A percentile compares a stretch with the other conserved stretches of the same genome.
Evolutionary conservation across 2,113 vertebrate species (phyloP).

Genomic region (Neotoma lepida): DNA sequence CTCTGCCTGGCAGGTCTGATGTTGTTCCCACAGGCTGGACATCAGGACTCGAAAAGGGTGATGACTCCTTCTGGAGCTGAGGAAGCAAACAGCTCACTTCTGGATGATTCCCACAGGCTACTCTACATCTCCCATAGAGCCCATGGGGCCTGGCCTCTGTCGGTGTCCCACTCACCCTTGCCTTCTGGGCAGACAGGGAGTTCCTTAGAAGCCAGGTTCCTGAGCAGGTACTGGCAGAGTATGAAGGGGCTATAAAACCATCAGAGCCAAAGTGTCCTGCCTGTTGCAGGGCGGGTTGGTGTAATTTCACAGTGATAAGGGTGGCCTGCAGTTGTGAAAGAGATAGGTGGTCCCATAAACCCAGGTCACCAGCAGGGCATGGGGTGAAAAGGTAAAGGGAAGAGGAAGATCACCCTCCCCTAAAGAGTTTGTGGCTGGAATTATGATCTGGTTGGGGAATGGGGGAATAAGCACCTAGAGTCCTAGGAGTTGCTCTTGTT

Average conservation of each 20-base stretch:
- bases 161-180: neutral
- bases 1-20: neutral
- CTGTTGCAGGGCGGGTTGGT: neutral
- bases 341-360: conserved; percentile 73
- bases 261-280: conserved; percentile 45
- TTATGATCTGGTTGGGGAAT: neutral
- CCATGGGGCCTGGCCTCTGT: neutral
- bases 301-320: conserved; percentile 54
- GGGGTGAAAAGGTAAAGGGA: conserved; percentile 68
- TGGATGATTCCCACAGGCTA: neutral
- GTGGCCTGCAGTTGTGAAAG: conserved; percentile 44
- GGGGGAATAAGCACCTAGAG: neutral
- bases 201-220: neutral
- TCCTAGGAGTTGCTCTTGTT: accelerated
- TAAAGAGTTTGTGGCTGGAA: neutral
- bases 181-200: neutral
- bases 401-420: neutral
- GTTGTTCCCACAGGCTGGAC: neutral
- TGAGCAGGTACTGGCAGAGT: neutral
- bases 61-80: neutral
- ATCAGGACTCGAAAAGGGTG: no score
- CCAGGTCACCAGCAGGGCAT: conserved; percentile 59
- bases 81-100: neutral
- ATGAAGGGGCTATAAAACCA: conserved; percentile 73
- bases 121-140: neutral